A percentile compares a stretch with the other conserved stretches of the same genome.
Conservation (phyloP, 2,797 vertebrate genomes). For the Muscicapa comitata region DNA sequence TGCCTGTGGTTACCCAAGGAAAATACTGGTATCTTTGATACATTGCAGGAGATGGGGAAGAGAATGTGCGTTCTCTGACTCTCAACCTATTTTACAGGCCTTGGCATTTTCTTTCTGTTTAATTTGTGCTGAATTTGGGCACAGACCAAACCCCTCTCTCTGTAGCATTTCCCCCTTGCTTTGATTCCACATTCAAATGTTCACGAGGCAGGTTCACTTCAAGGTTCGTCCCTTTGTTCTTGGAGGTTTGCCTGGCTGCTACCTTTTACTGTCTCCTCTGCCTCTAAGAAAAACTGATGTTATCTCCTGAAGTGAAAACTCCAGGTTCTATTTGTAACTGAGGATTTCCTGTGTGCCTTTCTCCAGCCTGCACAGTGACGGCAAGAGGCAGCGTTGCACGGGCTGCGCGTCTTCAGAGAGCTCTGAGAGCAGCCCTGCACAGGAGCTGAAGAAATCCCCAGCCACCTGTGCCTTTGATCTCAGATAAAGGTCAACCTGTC, state of each 20-base stretch:
- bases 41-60: not conserved
- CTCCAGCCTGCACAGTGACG: not conserved
- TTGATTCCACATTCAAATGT: not conserved
- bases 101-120: not conserved
- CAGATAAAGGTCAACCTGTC: constrained; percentile 53
- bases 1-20: not conserved
- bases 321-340: not conserved
- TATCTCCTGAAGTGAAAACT: constrained; percentile 34
- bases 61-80: not conserved
- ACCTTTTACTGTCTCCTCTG: not conserved
- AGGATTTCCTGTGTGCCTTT: constrained; percentile 32
- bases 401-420: not conserved
- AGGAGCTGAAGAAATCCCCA: constrained; percentile 44
- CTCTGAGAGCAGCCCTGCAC: not conserved
- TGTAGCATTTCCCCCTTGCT: not conserved
- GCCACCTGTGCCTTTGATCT: constrained; percentile 31
- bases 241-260: constrained; percentile 22
- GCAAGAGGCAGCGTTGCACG: not conserved
- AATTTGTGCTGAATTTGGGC: not conserved
- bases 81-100: not conserved
- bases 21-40: not conserved
- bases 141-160: not conserved
- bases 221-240: constrained; percentile 36
- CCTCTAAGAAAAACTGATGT: constrained; percentile 31
- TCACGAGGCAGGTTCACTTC: not conserved